Conservation (phyloP, 2,888 invertebrate genomes). For the Seira sanloemensis region DNA sequence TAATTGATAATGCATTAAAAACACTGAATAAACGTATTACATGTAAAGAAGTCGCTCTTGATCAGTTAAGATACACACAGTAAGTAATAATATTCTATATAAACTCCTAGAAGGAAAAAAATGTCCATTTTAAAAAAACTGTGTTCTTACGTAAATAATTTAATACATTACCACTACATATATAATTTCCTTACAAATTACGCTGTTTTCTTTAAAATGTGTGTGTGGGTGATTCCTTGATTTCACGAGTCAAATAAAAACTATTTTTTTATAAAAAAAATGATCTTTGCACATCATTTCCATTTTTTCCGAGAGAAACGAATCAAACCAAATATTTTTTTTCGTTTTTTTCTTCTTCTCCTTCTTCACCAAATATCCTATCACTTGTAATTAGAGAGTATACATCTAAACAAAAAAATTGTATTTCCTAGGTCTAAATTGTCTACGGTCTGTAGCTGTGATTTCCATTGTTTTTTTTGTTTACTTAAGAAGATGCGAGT, state of each 20-base stretch:
- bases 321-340: too few species aligned
- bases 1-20: constrained; percentile 14
- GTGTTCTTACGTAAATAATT: constrained; percentile 11
- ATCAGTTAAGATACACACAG: constrained; percentile 13
- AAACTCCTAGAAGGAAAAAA: not conserved
- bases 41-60: constrained; percentile 4
- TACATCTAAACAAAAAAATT: too few species aligned
- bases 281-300: too few species aligned
- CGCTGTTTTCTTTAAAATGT: too few species aligned
- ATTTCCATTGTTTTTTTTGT: too few species aligned
- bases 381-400: too few species aligned
- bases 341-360: too few species aligned
- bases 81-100: too few species aligned
- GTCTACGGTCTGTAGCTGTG: not conserved
- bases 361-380: too few species aligned
- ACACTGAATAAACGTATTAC: constrained; percentile 16
- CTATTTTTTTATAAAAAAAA: too few species aligned
- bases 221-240: too few species aligned
- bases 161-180: not conserved
- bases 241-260: not conserved
- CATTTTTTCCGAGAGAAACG: too few species aligned
- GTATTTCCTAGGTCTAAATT: not conserved
- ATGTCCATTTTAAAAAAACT: constrained; percentile 9
- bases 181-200: not conserved
- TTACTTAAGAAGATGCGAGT: not conserved